phyloP scores from a whole-genome alignment of 2,797 vertebrate species.

The Pagetopsis macropterus region DNA sequence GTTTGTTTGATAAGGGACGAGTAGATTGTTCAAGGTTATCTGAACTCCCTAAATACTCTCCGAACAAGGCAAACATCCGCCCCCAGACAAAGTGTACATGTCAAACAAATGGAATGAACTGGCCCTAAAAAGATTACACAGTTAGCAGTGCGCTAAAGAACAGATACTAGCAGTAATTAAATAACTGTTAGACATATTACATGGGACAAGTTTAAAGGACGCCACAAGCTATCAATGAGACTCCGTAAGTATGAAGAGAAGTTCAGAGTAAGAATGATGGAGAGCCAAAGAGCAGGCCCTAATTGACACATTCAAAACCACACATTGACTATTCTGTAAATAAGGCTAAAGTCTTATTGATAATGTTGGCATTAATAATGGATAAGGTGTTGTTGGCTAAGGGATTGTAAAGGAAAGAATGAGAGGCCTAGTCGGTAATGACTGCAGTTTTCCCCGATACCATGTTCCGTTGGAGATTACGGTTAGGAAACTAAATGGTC shows the following conservation, averaged over 20 bases:
- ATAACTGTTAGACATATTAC: conserved; percentile 31
- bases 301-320: conserved; percentile 63
- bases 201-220: conserved; percentile 30
- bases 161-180: conserved; percentile 41
- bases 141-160: conserved; percentile 19
- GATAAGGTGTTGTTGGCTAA: conserved; percentile 42
- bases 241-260: conserved; percentile 38
- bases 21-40: conserved; percentile 72
- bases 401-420: conserved; percentile 41
- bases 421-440: conserved; percentile 58
- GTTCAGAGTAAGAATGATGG: conserved; percentile 38
- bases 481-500: conserved; percentile 60
- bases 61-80: conserved; percentile 50
- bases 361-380: conserved; percentile 77
- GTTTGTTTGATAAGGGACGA: conserved; percentile 48
- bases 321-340: conserved; percentile 46
- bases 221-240: conserved; percentile 10
- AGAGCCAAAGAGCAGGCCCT: conserved; percentile 36
- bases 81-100: conserved; percentile 35
- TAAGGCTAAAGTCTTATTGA: conserved; percentile 59
- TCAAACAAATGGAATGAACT: conserved; percentile 54
- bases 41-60: conserved; percentile 57
- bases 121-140: conserved; percentile 28
- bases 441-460: conserved; percentile 57
- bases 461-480: conserved; percentile 61